Percentiles rank a stretch among this genome's conserved stretches.
phyloP scores from a whole-genome alignment of 2,113 vertebrate genomes.

The Sinosuthora webbiana region DNA sequence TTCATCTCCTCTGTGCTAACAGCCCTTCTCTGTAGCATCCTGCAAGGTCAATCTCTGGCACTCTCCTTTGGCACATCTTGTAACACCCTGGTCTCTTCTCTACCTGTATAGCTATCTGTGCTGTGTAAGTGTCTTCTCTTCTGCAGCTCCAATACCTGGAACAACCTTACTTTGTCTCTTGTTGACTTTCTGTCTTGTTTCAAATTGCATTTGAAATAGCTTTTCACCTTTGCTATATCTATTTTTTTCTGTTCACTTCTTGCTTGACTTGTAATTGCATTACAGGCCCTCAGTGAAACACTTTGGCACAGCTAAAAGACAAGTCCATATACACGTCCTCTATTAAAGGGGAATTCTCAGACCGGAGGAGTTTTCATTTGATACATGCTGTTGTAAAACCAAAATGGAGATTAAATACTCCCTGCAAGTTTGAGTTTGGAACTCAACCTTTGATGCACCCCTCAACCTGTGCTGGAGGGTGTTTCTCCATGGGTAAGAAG shows the following conservation, averaged over 20 bases:
- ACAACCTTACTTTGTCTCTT: conserved; percentile 26
- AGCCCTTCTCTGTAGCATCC: conserved; percentile 12
- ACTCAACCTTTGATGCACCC: not conserved
- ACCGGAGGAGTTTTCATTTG: not conserved
- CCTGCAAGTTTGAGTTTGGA: not conserved
- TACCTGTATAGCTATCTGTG: not conserved
- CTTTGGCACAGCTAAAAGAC: not conserved
- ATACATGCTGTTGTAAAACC: not conserved
- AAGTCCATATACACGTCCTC: not conserved
- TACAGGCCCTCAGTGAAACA: not conserved
- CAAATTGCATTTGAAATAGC: conserved; percentile 35
- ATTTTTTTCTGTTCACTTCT: not conserved
- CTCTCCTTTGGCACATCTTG: not conserved
- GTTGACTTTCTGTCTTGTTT: conserved; percentile 31
- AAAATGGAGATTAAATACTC: not conserved
- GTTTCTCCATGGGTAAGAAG: not conserved
- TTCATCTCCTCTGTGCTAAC: conserved; percentile 38
- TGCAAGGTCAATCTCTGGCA: conserved; percentile 16
- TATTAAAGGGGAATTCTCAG: not conserved
- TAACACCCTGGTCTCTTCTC: not conserved
- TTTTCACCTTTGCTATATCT: conserved; percentile 18
- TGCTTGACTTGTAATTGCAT: conserved; percentile 13
- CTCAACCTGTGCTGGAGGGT: not conserved
- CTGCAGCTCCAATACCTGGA: conserved; percentile 14
- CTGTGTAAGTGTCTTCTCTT: conserved; percentile 29